phyloP scores from a whole-genome alignment of 1,140 invertebrate species.

The Drosophila varians region DNA sequence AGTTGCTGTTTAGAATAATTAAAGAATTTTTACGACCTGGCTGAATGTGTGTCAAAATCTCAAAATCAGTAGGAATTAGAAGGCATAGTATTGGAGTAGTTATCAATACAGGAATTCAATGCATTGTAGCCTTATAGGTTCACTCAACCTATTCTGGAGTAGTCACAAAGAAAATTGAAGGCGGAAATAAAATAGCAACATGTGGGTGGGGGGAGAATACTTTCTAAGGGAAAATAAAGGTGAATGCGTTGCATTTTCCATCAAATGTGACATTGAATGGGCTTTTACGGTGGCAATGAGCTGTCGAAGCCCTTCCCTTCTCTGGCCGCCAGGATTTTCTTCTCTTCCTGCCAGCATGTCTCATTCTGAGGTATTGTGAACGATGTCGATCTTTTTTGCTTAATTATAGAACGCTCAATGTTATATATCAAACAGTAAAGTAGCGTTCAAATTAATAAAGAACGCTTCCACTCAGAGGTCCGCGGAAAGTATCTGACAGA shows the following conservation, averaged over 20 bases:
- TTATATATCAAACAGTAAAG: slow-evolving; percentile 58
- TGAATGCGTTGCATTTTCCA: slow-evolving; percentile 56
- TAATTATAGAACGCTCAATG: slow-evolving; percentile 64
- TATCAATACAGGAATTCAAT: neutral
- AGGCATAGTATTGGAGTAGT: no score
- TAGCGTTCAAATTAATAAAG: slow-evolving; percentile 65
- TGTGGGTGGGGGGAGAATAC: slow-evolving; percentile 21
- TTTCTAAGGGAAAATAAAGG: slow-evolving; percentile 65
- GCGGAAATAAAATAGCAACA: slow-evolving; percentile 56
- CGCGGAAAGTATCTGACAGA: slow-evolving; percentile 45
- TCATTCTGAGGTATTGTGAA: slow-evolving; percentile 35
- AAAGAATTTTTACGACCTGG: neutral
- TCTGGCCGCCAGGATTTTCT: neutral
- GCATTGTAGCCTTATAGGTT: slow-evolving; percentile 31
- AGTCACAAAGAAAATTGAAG: slow-evolving; percentile 56
- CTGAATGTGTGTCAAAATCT: slow-evolving; percentile 15
- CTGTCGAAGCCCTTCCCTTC: slow-evolving; percentile 10
- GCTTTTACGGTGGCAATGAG: slow-evolving; percentile 52
- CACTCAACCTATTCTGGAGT: slow-evolving; percentile 51
- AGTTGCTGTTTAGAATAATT: neutral
- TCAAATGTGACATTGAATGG: slow-evolving; percentile 52
- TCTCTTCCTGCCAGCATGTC: slow-evolving; percentile 28
- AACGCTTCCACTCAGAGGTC: slow-evolving; percentile 23
- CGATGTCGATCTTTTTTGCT: slow-evolving; percentile 37
- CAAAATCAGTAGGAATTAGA: neutral